Evolutionary conservation across 2,888 invertebrate genomes (phyloP).

Genomic region (Bellardia pandia): DNA sequence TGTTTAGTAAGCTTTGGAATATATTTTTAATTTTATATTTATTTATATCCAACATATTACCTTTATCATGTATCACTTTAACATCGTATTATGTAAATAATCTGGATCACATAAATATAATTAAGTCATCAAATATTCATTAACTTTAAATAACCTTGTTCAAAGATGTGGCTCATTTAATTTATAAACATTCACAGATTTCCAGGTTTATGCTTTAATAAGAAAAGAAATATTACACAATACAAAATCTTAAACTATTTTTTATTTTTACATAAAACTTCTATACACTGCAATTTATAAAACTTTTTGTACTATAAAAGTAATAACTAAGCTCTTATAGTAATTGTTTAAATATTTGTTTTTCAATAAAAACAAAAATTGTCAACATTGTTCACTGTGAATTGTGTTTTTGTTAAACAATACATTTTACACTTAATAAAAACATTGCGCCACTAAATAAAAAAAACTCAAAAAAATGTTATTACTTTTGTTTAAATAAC

Average conservation of each 20-base stretch:
- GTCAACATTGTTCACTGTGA: constrained; percentile 35
- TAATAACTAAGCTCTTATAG: not conserved
- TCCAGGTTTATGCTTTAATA: not conserved
- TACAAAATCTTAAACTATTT: too few species aligned
- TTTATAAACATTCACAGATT: not conserved
- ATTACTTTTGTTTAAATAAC: constrained; percentile 54
- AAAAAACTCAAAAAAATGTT: not conserved
- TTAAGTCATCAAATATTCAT: too few species aligned
- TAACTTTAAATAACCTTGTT: not conserved
- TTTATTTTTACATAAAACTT: too few species aligned
- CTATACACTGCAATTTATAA: too few species aligned
- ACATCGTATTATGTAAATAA: too few species aligned
- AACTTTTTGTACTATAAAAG: too few species aligned
- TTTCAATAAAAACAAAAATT: constrained; percentile 9
- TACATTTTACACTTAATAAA: constrained; percentile 32
- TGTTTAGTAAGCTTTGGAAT: too few species aligned
- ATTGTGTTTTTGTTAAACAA: not conserved
- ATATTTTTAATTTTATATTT: too few species aligned
- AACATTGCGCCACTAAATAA: constrained; percentile 3
- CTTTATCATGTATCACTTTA: too few species aligned
- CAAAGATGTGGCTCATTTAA: not conserved
- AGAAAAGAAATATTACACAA: too few species aligned
- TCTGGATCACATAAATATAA: too few species aligned
- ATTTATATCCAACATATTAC: too few species aligned
- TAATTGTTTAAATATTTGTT: constrained; percentile 19